Evolutionary conservation across 2,113 vertebrate genomes (phyloP).

Genomic region (Pionites leucogaster): DNA sequence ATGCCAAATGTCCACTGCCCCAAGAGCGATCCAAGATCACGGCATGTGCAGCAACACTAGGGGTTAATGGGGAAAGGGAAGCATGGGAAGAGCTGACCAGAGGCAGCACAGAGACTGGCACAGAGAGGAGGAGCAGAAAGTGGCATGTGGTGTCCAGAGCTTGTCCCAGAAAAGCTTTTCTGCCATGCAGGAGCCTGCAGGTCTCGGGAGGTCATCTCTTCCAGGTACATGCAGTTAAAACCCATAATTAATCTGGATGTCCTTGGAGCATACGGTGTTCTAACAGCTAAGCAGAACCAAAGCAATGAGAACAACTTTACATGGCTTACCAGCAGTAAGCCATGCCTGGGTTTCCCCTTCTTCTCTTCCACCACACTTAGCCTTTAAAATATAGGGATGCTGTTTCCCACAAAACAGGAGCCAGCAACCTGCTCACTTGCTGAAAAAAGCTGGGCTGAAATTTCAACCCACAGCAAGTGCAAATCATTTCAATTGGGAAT

Average conservation of each 20-base stretch:
- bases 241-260: neutral
- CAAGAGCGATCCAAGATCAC: accelerated
- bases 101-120: neutral
- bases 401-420: neutral
- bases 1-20: accelerated
- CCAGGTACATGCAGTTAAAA: neutral
- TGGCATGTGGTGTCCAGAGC: neutral
- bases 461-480: neutral
- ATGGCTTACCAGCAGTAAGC: neutral
- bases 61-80: neutral
- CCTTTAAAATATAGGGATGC: neutral
- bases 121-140: neutral
- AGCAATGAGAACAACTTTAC: accelerated
- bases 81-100: neutral
- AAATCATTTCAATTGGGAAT: neutral
- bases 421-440: neutral
- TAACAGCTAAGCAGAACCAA: neutral
- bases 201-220: neutral
- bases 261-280: neutral
- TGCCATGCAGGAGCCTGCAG: neutral
- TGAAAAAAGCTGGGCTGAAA: neutral
- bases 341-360: neutral
- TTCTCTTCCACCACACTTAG: neutral
- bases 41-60: neutral
- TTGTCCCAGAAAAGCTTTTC: neutral